Percentiles rank a stretch among this genome's conserved stretches.
phyloP scores from a whole-genome alignment of 2,797 vertebrate genomes.

The Hirundo rustica region DNA sequence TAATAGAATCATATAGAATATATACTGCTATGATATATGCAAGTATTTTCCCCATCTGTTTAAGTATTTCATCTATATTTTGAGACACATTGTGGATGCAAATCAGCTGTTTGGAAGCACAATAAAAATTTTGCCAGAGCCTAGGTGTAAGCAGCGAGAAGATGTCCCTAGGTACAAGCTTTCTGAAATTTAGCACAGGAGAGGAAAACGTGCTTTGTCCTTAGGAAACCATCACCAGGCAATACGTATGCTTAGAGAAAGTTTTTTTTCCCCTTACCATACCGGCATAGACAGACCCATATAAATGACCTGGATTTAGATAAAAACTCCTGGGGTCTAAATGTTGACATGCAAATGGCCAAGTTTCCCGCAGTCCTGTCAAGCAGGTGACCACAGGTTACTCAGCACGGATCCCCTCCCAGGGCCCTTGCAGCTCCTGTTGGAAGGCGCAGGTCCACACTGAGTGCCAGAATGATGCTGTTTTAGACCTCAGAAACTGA shows the following conservation, averaged over 20 bases:
- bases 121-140: background rate
- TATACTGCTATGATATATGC: background rate
- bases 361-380: background rate
- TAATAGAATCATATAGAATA: background rate
- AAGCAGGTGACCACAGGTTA: background rate
- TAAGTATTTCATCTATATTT: background rate
- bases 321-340: background rate
- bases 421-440: background rate
- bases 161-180: background rate
- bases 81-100: background rate
- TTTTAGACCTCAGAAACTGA: background rate
- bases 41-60: background rate
- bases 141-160: background rate
- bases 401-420: background rate
- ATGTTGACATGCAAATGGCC: background rate
- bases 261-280: rapidly evolving
- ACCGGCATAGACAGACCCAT: background rate
- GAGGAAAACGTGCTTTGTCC: background rate
- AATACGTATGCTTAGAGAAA: background rate
- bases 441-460: background rate
- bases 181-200: background rate
- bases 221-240: background rate
- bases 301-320: background rate
- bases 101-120: background rate
- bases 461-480: background rate